A percentile compares a stretch with the other conserved stretches of the same genome.
These are phyloP conservation scores for Iselma pallidipennis DNA, from an alignment of 2,888 invertebrate species.

Conservation along the genomic window DNA sequence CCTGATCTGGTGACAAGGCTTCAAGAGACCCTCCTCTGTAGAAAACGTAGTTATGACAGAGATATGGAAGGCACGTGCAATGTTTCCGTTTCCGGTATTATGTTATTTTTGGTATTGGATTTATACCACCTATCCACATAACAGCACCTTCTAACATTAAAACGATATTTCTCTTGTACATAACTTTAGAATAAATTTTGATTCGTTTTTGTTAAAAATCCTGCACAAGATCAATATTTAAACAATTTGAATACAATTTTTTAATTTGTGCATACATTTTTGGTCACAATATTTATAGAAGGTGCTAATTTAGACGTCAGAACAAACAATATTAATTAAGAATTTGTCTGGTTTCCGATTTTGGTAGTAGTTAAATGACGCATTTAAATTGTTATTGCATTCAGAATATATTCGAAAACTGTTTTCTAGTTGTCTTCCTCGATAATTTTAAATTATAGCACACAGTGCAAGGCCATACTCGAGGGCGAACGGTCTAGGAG, in stretches of 20 bases:
- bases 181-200: too few species aligned
- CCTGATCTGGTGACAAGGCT: background rate
- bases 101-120: conserved; percentile 26
- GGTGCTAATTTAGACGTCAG: conserved; percentile 1
- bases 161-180: too few species aligned
- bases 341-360: background rate
- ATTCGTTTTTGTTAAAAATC: too few species aligned
- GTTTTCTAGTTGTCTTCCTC: background rate
- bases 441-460: too few species aligned
- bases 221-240: too few species aligned
- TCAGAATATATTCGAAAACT: background rate
- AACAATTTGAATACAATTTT: too few species aligned
- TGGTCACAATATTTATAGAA: background rate
- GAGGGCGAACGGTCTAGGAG: too few species aligned
- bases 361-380: background rate
- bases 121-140: conserved; percentile 8
- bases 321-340: conserved; percentile 2
- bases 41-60: conserved; percentile 9
- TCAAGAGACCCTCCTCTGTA: background rate
- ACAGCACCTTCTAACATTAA: too few species aligned
- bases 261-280: background rate
- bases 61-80: conserved; percentile 28
- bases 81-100: conserved; percentile 30
- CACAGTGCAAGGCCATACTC: too few species aligned
- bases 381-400: conserved; percentile 1